phyloP scores from a whole-genome alignment of 1,140 invertebrate genomes.

The Eurosta solidaginis region DNA sequence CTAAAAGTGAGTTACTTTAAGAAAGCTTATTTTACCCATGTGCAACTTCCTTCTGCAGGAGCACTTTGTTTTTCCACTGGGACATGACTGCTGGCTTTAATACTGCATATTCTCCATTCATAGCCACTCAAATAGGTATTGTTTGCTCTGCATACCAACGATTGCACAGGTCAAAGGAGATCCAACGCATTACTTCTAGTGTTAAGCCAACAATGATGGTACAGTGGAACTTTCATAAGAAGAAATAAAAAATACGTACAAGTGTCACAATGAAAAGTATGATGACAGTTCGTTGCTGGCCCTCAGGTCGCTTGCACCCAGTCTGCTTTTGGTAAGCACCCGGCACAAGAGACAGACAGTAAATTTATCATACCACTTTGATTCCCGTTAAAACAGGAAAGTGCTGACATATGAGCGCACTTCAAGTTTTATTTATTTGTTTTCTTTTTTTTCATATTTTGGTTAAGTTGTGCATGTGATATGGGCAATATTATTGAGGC shows the following conservation, averaged over 20 bases:
- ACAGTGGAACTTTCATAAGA: background rate
- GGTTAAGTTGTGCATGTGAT: background rate
- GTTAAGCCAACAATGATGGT: constrained; percentile 7
- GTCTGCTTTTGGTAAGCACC: background rate
- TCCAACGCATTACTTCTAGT: background rate
- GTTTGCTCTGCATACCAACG: background rate
- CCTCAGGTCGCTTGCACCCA: background rate
- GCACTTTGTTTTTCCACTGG: too few species aligned
- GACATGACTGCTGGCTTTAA: too few species aligned
- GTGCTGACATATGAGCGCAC: constrained; percentile 21
- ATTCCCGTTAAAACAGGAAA: background rate
- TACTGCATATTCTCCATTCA: too few species aligned
- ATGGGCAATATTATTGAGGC: background rate
- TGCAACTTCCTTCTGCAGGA: too few species aligned
- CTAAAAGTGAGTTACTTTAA: too few species aligned
- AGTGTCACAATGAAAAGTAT: background rate
- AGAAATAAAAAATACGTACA: constrained; percentile 3
- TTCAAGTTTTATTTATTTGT: too few species aligned
- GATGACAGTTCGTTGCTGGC: too few species aligned
- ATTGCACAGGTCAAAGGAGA: background rate
- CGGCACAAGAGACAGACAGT: background rate
- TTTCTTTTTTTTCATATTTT: constrained; percentile 7
- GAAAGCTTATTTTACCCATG: too few species aligned
- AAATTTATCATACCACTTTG: background rate
- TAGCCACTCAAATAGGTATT: too few species aligned